These are phyloP conservation scores for Sturnira hondurensis DNA, from an alignment of 2,113 vertebrate genomes.

Conservation along the genomic window DNA sequence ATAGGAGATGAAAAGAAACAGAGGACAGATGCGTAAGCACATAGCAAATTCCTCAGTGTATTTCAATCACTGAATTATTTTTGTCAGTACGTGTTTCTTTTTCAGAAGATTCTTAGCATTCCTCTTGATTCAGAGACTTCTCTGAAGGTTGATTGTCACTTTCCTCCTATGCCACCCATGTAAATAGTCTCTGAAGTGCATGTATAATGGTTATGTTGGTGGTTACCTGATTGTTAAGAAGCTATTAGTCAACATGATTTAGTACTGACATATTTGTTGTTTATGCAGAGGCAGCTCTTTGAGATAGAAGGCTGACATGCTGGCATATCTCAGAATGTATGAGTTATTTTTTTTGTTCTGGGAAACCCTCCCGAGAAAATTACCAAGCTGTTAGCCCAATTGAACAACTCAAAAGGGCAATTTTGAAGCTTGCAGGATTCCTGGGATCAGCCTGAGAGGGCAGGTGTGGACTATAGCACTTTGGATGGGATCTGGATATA, in stretches of 20 bases:
- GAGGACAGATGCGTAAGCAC: constrained; percentile 93
- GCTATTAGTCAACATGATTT: neutral
- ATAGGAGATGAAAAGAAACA: constrained; percentile 93
- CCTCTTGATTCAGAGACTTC: neutral
- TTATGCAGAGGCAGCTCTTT: neutral
- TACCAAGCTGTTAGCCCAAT: neutral
- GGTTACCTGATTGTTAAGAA: constrained; percentile 10
- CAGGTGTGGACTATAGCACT: neutral
- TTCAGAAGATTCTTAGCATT: neutral
- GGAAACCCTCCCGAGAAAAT: constrained; percentile 36
- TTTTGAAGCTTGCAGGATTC: neutral
- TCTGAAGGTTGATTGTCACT: neutral
- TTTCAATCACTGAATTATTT: neutral
- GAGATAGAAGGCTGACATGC: neutral
- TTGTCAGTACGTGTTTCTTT: neutral
- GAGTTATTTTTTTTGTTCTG: neutral
- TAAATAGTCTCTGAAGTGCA: constrained; percentile 7
- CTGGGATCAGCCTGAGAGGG: neutral
- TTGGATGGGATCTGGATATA: neutral
- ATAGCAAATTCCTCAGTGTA: neutral
- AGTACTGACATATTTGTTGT: neutral
- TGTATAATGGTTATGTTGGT: neutral
- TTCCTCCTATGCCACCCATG: neutral
- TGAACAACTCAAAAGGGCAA: neutral
- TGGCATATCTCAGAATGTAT: neutral